Base-by-base conservation (phyloP, 2,797 vertebrate species). In the Aythya fuligula region DNA sequence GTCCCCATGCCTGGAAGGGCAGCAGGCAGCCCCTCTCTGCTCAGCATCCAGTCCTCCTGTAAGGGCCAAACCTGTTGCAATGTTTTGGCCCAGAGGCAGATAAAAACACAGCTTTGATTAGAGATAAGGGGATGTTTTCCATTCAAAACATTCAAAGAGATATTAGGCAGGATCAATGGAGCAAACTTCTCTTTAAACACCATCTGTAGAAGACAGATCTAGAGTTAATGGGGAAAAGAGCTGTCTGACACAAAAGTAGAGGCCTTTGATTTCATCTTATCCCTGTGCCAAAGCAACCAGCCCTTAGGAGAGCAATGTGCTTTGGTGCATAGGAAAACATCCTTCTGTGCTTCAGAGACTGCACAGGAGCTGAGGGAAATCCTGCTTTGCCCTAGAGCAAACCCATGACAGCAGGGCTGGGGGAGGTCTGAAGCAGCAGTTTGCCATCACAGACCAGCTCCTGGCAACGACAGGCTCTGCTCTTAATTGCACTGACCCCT, bases 51-150 rank as follows among this genome's bases (percentile, higher is more conserved):
- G 28, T 34, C 0, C 13, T 87, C 36, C 69, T 9, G 4, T 22
- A 7, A 69, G 45, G 66, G 54, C 60, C 58, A 80, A 80, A 27
- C 27, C 17, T 62, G 19, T 77, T 73, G 39, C 38, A 51, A 20
- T 27, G 58, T 53, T 92, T 66, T 73, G 70, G 76, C 85, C 76
- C 82, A 77, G 51, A 87, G 81, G 87, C 91, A 78, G 70, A 78
- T 56, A 57, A 90, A 86, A 73, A 18, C 0, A 24, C 41, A 53
- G 41, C 58, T 91, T 79, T 94, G 85, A 77, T 87, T 66, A 73
- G 84, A 53, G 58, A 71, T 58, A 86, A 93, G 39, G 54, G 66
- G 41, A 54, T 60, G 45, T 69, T 93, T 93, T 72, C 79, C 47
- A n/a, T 61, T 78, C 69, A 87, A 61, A 60, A 76, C 72, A 89